phyloP scores from a whole-genome alignment of 1,140 invertebrate species.

The Drosophila murphyi region DNA sequence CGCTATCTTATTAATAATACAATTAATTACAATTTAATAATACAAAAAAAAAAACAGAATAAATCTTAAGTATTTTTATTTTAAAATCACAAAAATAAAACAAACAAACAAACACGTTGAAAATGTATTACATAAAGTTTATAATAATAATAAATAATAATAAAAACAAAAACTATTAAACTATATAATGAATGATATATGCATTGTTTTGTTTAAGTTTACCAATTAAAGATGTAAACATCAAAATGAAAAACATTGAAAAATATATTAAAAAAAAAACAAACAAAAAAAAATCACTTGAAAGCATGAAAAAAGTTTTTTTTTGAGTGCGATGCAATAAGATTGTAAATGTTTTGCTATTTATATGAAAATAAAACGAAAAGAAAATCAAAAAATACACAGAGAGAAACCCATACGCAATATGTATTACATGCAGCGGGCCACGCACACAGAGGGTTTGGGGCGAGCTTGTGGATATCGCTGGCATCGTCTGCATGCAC shows the following conservation, averaged over 20 bases:
- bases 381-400: constrained; percentile 34
- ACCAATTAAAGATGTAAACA: constrained; percentile 54
- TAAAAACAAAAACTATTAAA: constrained; percentile 50
- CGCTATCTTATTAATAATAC: constrained; percentile 66
- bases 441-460: constrained; percentile 30
- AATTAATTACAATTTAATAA: constrained; percentile 72
- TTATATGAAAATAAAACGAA: constrained; percentile 56
- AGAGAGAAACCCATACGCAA: constrained; percentile 32
- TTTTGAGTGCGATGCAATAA: constrained; percentile 68
- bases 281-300: constrained; percentile 29
- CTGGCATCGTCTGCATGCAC: constrained; percentile 27
- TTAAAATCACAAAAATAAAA: constrained; percentile 51
- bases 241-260: no score
- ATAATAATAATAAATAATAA: constrained; percentile 60
- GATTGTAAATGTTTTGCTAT: constrained; percentile 82
- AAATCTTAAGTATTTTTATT: constrained; percentile 77
- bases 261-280: no score
- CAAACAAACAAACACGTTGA: constrained; percentile 66
- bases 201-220: constrained; percentile 81
- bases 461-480: constrained; percentile 4
- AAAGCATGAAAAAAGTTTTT: constrained; percentile 47
- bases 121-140: constrained; percentile 80
- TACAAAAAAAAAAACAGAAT: constrained; percentile 58
- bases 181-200: constrained; percentile 49
- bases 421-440: constrained; percentile 51